Evolutionary conservation across 2,113 vertebrate species (phyloP).

Genomic region (Calidris pygmaea): DNA sequence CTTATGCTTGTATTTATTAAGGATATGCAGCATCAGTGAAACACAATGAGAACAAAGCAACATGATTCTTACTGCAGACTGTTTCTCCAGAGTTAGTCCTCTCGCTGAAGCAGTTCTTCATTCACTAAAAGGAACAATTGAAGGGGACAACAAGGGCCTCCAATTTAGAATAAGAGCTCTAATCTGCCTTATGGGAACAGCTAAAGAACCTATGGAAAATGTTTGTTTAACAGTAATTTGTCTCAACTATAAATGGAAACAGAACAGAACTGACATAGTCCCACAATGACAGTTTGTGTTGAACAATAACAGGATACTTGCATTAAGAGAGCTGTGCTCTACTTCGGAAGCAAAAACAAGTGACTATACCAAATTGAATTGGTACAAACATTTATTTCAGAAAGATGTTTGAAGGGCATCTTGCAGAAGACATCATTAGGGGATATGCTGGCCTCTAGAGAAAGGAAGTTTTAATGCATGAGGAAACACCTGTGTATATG

Average conservation of each 20-base stretch:
- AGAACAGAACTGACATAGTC: conserved; percentile 45
- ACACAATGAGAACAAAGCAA: neutral
- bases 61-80: neutral
- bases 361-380: neutral
- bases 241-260: conserved; percentile 55
- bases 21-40: neutral
- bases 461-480: conserved; percentile 3
- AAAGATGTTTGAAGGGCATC: neutral
- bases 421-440: neutral
- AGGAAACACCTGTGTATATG: conserved; percentile 31
- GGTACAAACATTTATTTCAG: neutral
- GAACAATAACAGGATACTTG: conserved; percentile 66
- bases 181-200: conserved; percentile 23
- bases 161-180: conserved; percentile 5
- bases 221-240: conserved; percentile 34
- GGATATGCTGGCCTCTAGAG: neutral
- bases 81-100: neutral
- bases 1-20: neutral
- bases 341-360: conserved; percentile 28
- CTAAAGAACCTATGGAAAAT: conserved; percentile 47
- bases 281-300: conserved; percentile 23
- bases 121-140: conserved; percentile 3
- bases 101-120: conserved; percentile 18
- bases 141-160: neutral
- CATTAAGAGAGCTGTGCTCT: conserved; percentile 26